Evolutionary conservation across 2,888 invertebrate genomes (phyloP).

Genomic region (Dynastes tityus): DNA sequence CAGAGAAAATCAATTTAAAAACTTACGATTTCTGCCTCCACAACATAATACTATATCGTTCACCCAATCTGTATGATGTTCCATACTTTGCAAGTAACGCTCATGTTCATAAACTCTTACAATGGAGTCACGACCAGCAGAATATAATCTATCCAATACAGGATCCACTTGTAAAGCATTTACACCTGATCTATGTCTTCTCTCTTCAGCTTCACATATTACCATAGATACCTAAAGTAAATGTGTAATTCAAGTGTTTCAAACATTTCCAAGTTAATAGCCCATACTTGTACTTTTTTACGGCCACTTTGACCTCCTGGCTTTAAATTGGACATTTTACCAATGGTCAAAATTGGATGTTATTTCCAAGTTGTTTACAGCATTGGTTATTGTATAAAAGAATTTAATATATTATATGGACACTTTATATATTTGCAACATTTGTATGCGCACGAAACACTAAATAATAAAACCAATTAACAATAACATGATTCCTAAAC

Average conservation of each 20-base stretch:
- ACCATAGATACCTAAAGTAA: slow-evolving; percentile 89
- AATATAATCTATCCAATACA: slow-evolving; percentile 89
- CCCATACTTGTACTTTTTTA: slow-evolving; percentile 69
- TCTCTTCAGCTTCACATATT: slow-evolving; percentile 96
- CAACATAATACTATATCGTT: slow-evolving; percentile 99
- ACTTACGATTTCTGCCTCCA: slow-evolving; percentile 92
- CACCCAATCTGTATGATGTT: slow-evolving; percentile 99
- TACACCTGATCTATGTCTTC: slow-evolving; percentile 94
- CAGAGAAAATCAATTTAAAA: slow-evolving; percentile 15
- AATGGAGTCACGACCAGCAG: slow-evolving; percentile 97
- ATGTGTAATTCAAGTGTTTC: slow-evolving; percentile 18
- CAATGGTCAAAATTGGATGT: background rate
- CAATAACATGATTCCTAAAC: background rate
- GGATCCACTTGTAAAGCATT: slow-evolving; percentile 96
- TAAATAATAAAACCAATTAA: slow-evolving; percentile 7
- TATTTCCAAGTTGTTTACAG: too few species aligned
- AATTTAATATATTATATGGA: background rate
- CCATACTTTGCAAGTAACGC: slow-evolving; percentile 95
- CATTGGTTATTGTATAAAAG: background rate
- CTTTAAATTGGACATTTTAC: slow-evolving; percentile 67
- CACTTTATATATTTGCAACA: slow-evolving; percentile 10
- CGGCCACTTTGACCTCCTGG: slow-evolving; percentile 67
- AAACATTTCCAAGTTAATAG: slow-evolving; percentile 5
- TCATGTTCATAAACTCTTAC: slow-evolving; percentile 94
- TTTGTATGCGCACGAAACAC: background rate